A percentile compares a stretch with the other conserved stretches of the same genome.
Conservation (phyloP, 2,113 vertebrate species). For the Rhynchopsitta pachyrhyncha region DNA sequence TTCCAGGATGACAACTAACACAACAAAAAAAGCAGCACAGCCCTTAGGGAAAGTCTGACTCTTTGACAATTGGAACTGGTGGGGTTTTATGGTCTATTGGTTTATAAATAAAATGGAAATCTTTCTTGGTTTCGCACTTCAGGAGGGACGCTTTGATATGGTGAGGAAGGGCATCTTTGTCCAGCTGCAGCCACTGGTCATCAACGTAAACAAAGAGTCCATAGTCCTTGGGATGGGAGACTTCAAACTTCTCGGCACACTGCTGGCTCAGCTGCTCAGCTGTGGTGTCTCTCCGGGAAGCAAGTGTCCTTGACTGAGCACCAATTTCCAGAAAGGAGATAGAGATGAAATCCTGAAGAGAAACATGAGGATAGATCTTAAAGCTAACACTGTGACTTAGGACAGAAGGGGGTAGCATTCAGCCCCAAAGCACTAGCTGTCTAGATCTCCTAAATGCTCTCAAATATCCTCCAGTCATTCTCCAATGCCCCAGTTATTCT, state of each 20-base stretch:
- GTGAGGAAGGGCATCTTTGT: constrained; percentile 83
- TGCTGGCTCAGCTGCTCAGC: constrained; percentile 81
- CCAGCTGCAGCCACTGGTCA: constrained; percentile 75
- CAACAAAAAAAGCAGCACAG: background rate
- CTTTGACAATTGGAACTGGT: constrained; percentile 61
- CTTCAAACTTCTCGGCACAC: constrained; percentile 89
- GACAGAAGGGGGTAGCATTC: background rate
- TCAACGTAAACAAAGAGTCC: constrained; percentile 84
- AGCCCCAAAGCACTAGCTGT: background rate
- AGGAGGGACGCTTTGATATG: constrained; percentile 84
- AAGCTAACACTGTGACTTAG: background rate
- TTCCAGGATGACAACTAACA: background rate
- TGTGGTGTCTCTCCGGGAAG: constrained; percentile 77
- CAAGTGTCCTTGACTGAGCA: constrained; percentile 84
- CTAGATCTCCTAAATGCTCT: background rate
- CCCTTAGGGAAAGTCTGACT: constrained; percentile 71
- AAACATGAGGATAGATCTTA: background rate
- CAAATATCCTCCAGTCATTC: background rate
- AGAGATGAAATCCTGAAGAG: constrained; percentile 89
- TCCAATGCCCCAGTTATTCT: background rate
- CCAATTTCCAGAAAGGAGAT: constrained; percentile 84
- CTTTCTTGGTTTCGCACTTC: constrained; percentile 79
- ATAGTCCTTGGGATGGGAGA: constrained; percentile 72
- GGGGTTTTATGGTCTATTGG: constrained; percentile 50
- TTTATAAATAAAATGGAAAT: constrained; percentile 92